These are phyloP conservation scores for Semnornis frantzii DNA, from an alignment of 2,113 vertebrate species.

Conservation along the genomic window DNA sequence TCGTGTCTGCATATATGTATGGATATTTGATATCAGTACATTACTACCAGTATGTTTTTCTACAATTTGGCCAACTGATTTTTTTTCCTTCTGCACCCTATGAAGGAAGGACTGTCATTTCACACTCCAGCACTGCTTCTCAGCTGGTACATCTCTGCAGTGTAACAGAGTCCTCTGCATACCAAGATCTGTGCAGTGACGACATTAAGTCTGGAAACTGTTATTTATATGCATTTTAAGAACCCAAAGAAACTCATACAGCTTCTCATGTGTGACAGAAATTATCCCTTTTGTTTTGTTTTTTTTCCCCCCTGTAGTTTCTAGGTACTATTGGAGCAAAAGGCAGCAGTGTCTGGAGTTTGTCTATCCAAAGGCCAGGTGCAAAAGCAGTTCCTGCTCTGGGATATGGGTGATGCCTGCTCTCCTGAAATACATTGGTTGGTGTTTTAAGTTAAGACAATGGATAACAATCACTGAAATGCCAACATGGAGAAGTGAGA, in stretches of 20 bases:
- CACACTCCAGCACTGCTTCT: background rate
- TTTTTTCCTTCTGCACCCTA: conserved; percentile 4
- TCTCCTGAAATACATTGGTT: background rate
- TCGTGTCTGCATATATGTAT: background rate
- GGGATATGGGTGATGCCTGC: background rate
- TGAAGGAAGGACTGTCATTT: background rate
- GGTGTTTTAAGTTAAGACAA: background rate
- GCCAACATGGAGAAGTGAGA: background rate
- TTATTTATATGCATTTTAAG: background rate
- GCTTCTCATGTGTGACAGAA: background rate
- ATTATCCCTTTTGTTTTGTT: background rate
- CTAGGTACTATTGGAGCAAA: background rate
- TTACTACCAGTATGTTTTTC: background rate
- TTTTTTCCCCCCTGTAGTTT: background rate
- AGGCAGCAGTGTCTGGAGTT: background rate
- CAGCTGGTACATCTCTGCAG: accelerated
- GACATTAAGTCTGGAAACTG: background rate
- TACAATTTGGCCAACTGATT: background rate
- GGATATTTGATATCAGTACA: background rate
- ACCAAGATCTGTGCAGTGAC: background rate
- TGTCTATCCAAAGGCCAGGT: background rate
- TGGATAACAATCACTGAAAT: background rate
- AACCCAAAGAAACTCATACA: background rate
- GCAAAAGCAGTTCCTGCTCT: background rate
- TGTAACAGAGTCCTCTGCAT: too few relatives aligned